Conservation (phyloP, 64 coral and sea anemone genomes). For the Stichodactyla helianthus region DNA sequence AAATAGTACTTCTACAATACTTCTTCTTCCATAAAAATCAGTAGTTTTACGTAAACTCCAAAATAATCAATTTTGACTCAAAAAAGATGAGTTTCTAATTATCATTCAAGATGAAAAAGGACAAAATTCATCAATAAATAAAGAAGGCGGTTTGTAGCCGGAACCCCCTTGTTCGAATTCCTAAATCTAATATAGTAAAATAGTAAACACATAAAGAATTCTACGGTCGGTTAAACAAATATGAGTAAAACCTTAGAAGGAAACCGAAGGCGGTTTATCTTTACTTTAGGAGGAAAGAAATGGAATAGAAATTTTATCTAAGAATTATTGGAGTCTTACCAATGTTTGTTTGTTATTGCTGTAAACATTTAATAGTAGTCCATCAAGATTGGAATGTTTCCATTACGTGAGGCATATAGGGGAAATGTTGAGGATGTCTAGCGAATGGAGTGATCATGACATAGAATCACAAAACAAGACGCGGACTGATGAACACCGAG, state of each 20-base stretch:
- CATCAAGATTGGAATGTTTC: too few relatives aligned
- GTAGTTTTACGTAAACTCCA: not conserved
- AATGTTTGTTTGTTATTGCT: too few relatives aligned
- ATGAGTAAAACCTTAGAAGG: not conserved
- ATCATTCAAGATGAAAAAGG: not conserved
- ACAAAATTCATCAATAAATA: conserved; percentile 15
- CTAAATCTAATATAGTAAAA: not conserved
- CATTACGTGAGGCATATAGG: too few relatives aligned
- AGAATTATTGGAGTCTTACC: not conserved
- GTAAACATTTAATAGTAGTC: too few relatives aligned
- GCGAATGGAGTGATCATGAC: too few relatives aligned
- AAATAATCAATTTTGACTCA: not conserved
- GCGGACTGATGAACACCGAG: too few relatives aligned
- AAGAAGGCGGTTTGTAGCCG: not conserved
- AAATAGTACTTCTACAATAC: too few relatives aligned
- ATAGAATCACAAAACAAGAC: too few relatives aligned
- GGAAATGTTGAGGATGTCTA: too few relatives aligned
- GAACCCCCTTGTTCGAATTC: not conserved
- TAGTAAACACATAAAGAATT: not conserved
- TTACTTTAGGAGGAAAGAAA: not conserved
- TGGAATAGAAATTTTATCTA: not conserved
- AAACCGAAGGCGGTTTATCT: not conserved
- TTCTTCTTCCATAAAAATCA: too few relatives aligned
- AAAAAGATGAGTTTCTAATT: not conserved
- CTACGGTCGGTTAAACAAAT: not conserved